These are phyloP conservation scores for Leptopterna dolabrata DNA, from an alignment of 2,888 invertebrate genomes.

Conservation along the genomic window DNA sequence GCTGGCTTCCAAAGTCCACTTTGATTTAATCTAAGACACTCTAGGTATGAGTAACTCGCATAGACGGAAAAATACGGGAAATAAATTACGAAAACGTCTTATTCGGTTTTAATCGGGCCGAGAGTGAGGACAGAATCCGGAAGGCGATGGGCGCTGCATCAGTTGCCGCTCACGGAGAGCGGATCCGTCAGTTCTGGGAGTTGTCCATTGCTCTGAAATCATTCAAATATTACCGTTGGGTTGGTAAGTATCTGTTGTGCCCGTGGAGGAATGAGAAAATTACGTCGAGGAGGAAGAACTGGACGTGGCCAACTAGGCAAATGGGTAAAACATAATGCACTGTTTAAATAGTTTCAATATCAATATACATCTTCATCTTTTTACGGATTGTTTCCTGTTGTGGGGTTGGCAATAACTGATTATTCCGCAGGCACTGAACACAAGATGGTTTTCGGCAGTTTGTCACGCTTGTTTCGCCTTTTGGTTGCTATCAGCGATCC, in stretches of 20 bases:
- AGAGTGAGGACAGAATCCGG: background rate
- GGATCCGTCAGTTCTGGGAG: conserved; percentile 47
- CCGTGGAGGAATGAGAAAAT: background rate
- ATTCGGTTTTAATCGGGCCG: background rate
- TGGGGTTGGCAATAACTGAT: too few species aligned
- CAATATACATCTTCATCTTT: too few species aligned
- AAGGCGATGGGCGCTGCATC: background rate
- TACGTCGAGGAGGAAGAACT: background rate
- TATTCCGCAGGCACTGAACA: too few species aligned
- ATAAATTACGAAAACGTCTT: background rate
- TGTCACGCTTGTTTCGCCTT: too few species aligned
- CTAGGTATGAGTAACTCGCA: background rate
- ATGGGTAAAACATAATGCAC: background rate
- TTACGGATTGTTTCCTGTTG: too few species aligned
- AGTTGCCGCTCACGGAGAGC: conserved; percentile 17
- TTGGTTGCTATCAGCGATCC: too few species aligned
- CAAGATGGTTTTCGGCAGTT: too few species aligned
- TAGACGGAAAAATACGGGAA: background rate
- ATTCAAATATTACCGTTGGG: background rate
- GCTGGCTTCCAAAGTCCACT: background rate
- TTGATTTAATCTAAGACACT: background rate
- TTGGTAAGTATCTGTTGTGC: too few species aligned
- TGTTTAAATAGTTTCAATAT: background rate
- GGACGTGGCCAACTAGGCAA: background rate
- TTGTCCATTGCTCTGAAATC: conserved; percentile 29